phyloP scores from a whole-genome alignment of 1,140 invertebrate genomes.

The Apis cerana region DNA sequence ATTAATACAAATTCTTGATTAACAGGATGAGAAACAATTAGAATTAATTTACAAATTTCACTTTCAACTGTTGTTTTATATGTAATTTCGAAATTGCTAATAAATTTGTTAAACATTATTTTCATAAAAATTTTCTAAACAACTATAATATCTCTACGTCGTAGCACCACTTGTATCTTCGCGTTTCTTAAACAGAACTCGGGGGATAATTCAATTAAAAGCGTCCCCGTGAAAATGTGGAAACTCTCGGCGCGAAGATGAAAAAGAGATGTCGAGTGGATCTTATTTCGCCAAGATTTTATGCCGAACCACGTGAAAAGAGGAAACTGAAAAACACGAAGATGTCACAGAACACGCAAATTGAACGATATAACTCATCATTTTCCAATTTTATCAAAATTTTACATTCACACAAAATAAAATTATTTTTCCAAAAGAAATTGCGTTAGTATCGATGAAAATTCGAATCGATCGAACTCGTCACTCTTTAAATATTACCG shows the following conservation, averaged over 20 bases:
- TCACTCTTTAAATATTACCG: no score
- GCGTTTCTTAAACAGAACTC: neutral
- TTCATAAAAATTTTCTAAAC: no score
- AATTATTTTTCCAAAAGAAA: no score
- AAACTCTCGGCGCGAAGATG: neutral
- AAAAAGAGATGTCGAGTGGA: constrained; percentile 15
- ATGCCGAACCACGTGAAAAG: constrained; percentile 29
- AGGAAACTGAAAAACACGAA: constrained; percentile 7
- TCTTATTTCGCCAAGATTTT: constrained; percentile 17
- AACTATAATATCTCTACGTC: no score
- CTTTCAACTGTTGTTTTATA: no score
- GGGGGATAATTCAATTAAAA: constrained; percentile 3
- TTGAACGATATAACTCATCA: neutral
- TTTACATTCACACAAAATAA: no score
- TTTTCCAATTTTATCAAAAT: no score
- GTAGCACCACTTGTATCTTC: no score
- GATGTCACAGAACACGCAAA: constrained; percentile 14
- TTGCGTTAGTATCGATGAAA: no score
- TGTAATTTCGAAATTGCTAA: no score
- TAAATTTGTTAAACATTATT: neutral
- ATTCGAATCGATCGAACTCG: no score
- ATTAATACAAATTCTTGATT: neutral
- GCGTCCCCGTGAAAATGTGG: neutral
- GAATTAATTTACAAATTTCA: no score
- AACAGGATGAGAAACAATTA: neutral